Conservation (phyloP, 1,140 invertebrate species). For the Ptiloglossa arizonensis region DNA sequence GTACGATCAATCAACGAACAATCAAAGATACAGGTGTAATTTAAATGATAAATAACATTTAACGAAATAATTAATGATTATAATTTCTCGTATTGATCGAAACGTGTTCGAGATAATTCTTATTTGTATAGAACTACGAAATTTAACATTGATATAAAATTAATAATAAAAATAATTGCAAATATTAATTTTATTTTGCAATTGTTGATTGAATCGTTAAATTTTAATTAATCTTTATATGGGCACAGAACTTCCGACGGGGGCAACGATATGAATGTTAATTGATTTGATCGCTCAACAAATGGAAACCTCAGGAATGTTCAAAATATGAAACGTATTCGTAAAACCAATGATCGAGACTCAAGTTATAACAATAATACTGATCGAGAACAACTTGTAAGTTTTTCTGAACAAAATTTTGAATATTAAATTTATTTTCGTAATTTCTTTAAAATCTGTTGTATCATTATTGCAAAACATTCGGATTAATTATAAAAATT, state of each 20-base stretch:
- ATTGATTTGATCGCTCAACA: neutral
- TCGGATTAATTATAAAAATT: no score
- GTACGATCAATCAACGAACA: constrained; percentile 23
- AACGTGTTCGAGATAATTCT: no score
- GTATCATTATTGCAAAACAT: no score
- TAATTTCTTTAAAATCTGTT: no score
- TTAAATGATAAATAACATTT: neutral
- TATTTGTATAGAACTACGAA: no score
- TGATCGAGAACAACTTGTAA: constrained; percentile 34
- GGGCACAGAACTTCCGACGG: neutral
- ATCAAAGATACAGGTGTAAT: constrained; percentile 38
- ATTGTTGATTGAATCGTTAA: no score
- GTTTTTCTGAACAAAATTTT: neutral
- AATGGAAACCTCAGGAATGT: constrained; percentile 15
- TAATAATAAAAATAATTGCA: no score
- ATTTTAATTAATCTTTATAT: neutral
- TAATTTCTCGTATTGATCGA: no score
- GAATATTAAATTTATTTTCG: no score
- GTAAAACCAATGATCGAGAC: neutral
- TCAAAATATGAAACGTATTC: neutral
- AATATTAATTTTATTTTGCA: neutral
- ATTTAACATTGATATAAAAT: no score
- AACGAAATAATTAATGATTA: no score
- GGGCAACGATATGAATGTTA: neutral
- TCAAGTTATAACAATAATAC: constrained; percentile 33